Base-by-base conservation (phyloP, 2,888 invertebrate genomes). In the Meganola albula region DNA sequence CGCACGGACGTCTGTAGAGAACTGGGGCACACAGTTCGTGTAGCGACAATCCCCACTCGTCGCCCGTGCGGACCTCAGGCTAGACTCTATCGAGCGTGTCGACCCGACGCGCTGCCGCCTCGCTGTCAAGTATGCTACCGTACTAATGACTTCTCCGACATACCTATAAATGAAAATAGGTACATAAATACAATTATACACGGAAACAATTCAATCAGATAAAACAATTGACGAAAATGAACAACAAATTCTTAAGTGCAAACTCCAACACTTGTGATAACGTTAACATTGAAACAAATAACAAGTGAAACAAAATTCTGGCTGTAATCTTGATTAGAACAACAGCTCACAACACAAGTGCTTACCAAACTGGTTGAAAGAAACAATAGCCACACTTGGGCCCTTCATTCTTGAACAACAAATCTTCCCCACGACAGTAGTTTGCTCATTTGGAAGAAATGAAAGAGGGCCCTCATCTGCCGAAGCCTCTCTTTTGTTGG, bases 381-480 rank as follows among this genome's bases (percentile, higher is more conserved):
- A 73, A 78, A 82, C 80, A 82, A 82, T 74, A n/a, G 20, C 63
- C 61, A 67, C 66, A 76, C 75, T 76, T 59, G 59, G 55, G 68
- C 78, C 74, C 78, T 77, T 77, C 74, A 64, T 68, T 73, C 73
- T 62, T 68, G 48, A 73, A 74, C 75, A 75, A 78, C 77, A 76
- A 78, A 77, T 78, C 74, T 79, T 78, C 75, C 78, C 78, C 63
- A 67, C 38, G 67, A 59, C 68, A 70, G 73, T 79, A 80, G 83
- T 80, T 80, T 83, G 84, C 78, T 84, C 84, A 84, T 83, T 84
- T 83, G 83, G 83, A 83, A 83, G 83, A 79, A 79, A 80, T 77
- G 83, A 79, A 79, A 80, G 74, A 72, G 65, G 61, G 69, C 68
- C 61, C 66, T 63, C 62, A 72, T 64, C 66, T 67, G 67, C 66